Evolutionary conservation across 2,797 vertebrate genomes (phyloP), one percentile per base, ranked within the genome.

Genomic region (Rhabdophis nuchalis): DNA sequence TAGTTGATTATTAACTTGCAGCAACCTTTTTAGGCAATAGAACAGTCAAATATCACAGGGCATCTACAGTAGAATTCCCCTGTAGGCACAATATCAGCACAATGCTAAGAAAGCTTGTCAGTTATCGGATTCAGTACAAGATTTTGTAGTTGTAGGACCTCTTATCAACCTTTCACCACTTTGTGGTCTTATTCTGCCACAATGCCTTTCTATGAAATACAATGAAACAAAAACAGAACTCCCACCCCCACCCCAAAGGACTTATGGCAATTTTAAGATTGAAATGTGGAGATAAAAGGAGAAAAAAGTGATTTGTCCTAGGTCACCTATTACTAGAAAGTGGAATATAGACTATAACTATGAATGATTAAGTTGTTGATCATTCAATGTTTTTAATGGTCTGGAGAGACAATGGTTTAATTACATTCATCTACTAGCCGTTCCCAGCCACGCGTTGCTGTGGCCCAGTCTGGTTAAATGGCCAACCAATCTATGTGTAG

Each of bases 61-160:
- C 27, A 68, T 72, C 52, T 89, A 36, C 29, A 64, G 61, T 87
- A 89, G 85, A 90, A 92, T 77, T 77, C 61, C 53, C 89, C 41
- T 87, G 29, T 61, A 87, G 88, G 88, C 89, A 90, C 85, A 87
- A 27, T 72, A 85, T 92, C 92, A 87, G 92, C 85, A 87, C 56
- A 86, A 87, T 36, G 85, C 85, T 90, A 58, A 89, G 88, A 60
- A 60, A 68, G 52, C 58, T 88, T 86, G 82, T 92, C 88, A 92
- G 60, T 90, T 85, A 52, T 90, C 89, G 29, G 85, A 60, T 86
- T 58, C 36, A 87, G 20, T 61, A 72, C 13, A 92, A 90, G 88
- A 87, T 90, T 90, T 87, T 87, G 85, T 72, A 86, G 85, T 92
- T 87, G 87, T 87, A 77, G 61, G 85, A 52, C 29, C n/a, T 57